Percentiles rank a stretch among this genome's conserved stretches.
phyloP scores from a whole-genome alignment of 2,797 vertebrate genomes.

The Ciconia nigra region DNA sequence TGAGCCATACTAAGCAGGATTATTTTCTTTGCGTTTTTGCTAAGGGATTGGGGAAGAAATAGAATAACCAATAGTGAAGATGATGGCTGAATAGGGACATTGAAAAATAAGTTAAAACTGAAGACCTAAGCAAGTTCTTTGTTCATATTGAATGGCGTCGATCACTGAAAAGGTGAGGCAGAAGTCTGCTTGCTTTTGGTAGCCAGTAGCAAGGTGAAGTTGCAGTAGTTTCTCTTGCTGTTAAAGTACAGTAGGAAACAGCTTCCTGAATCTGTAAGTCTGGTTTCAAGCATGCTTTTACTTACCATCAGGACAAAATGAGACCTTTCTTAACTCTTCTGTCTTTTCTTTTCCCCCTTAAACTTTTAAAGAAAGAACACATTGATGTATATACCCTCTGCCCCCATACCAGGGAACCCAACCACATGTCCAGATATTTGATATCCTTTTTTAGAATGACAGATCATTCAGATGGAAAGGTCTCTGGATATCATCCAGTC shows the following conservation, averaged over 20 bases:
- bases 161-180: background rate
- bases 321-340: background rate
- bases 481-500: background rate
- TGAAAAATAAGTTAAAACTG: background rate
- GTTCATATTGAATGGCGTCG: background rate
- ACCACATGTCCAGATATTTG: background rate
- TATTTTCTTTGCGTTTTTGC: slow-evolving; percentile 7
- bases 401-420: background rate
- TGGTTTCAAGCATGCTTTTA: background rate
- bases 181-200: background rate
- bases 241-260: background rate
- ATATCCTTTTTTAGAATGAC: background rate
- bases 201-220: background rate
- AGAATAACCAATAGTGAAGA: background rate
- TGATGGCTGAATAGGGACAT: background rate
- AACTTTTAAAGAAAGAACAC: background rate
- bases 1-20: background rate
- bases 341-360: background rate
- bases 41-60: background rate
- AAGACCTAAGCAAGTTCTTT: background rate
- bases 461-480: background rate
- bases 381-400: background rate
- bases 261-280: background rate
- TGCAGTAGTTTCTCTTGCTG: background rate
- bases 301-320: background rate